Percentiles rank a stretch among this genome's conserved stretches.
Evolutionary conservation across 2,113 vertebrate species (phyloP).

Genomic region (Nannospalax galili): DNA sequence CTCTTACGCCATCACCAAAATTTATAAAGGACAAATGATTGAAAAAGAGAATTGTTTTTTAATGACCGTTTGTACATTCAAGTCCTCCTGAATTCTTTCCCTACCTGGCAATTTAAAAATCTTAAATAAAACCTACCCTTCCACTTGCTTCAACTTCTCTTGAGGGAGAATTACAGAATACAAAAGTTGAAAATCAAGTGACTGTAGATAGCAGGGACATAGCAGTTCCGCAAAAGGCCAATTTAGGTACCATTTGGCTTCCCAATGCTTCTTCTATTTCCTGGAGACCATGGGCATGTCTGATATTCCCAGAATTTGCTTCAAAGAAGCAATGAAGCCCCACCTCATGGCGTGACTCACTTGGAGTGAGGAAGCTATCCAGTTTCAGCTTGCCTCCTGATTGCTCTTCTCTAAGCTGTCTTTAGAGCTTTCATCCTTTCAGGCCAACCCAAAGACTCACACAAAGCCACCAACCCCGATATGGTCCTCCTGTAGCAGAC

Average conservation of each 20-base stretch:
- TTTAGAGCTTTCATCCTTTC: background rate
- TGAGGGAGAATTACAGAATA: background rate
- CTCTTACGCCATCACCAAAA: background rate
- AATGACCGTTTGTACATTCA: background rate
- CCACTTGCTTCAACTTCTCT: background rate
- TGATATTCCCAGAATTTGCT: conserved; percentile 65
- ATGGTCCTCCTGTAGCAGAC: background rate
- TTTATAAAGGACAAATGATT: background rate
- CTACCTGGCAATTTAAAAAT: background rate
- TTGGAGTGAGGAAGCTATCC: background rate
- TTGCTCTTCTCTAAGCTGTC: background rate
- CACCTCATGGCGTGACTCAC: background rate
- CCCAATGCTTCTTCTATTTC: conserved; percentile 51
- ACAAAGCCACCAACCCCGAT: background rate
- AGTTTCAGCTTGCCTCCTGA: background rate
- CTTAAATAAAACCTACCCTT: background rate
- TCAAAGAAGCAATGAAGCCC: conserved; percentile 64
- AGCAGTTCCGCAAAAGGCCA: background rate
- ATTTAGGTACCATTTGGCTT: conserved; percentile 53
- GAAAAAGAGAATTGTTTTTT: background rate
- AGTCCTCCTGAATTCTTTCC: background rate
- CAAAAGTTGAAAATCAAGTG: background rate
- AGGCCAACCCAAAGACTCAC: background rate
- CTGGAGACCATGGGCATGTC: conserved; percentile 51
- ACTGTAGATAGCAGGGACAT: background rate